A percentile compares a stretch with the other conserved stretches of the same genome.
Evolutionary conservation across 2,113 vertebrate species (phyloP).

Genomic region (Vanacampus margaritifer): DNA sequence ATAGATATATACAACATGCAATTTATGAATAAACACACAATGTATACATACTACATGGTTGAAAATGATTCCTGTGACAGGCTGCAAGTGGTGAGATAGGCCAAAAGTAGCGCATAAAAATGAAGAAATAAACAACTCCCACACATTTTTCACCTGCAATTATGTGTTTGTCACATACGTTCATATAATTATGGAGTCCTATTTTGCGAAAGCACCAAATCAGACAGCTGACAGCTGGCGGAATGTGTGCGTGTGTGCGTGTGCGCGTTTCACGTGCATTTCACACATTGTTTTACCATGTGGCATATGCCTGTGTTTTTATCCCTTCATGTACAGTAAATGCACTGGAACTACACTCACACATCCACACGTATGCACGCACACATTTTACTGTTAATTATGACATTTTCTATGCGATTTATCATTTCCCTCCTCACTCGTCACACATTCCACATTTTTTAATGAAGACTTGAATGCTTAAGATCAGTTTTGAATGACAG

Average conservation of each 20-base stretch:
- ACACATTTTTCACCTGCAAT: constrained; percentile 56
- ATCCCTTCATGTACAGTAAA: neutral
- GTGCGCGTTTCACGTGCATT: constrained; percentile 14
- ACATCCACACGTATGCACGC: neutral
- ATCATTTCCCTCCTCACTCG: neutral
- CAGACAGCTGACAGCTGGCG: constrained; percentile 51
- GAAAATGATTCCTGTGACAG: constrained; percentile 24
- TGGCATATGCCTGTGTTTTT: constrained; percentile 14
- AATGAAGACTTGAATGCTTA: neutral
- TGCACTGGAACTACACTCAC: neutral
- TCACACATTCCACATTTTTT: neutral
- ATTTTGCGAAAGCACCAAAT: constrained; percentile 45
- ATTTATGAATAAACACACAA: neutral
- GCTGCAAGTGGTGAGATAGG: constrained; percentile 19
- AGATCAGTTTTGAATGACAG: neutral
- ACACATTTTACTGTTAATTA: neutral
- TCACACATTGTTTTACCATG: constrained; percentile 25
- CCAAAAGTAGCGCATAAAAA: constrained; percentile 24
- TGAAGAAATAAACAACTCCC: constrained; percentile 36
- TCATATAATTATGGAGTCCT: constrained; percentile 44
- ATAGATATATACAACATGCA: neutral
- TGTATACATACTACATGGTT: neutral
- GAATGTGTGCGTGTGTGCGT: constrained; percentile 14
- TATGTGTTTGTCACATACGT: constrained; percentile 53
- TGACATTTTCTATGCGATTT: neutral